Base-by-base conservation (phyloP, 1,140 invertebrate genomes). In the Oedothorax gibbosus region DNA sequence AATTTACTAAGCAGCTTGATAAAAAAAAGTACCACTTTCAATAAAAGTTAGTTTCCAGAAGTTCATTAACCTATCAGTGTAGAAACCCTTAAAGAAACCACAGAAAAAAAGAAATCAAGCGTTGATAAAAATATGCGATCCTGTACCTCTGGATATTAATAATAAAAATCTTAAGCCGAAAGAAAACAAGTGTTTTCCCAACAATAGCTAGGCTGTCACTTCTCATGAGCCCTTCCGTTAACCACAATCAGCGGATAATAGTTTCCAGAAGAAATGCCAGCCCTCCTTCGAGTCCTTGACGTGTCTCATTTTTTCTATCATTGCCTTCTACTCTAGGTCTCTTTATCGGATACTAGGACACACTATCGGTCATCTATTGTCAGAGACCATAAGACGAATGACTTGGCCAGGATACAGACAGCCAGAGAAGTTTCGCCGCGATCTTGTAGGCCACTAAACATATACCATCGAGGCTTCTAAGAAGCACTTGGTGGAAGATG, bases 361-460 rank as follows among this genome's bases (percentile, higher is more conserved):
- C 57, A 11, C 80, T n/a, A 82, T 82, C 80, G 80, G 80, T 82
- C 80, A 82, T 64, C 80, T 82, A 82, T 82, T 82, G 80, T 82
- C 69, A 72, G 69, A 15, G 60, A 53, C 12, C 54, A 21, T 57
- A 82, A 82, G 80, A 82, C 69, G 80, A 73, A 82, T 82, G 80
- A 60, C 69, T 82, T 82, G 80, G 18, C 69, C 66, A 56, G 66
- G 72, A 35, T 53, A 15, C 57, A 82, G 80, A 73, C 80, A 82
- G 66, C 53, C 71, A 60, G 35, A 71, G 65, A 80, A 80, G 78
- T 80, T 71, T 69, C 77, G 51, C 56, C 53, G 62, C 64, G 53
- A 21, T 69, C 54, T 35, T 60, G 50, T 57, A 35, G 53, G 14
- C 78, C 65, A 80, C 69, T 60, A 80, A 65, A 71, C 66, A 80